phyloP scores from a whole-genome alignment of 2,888 invertebrate species.

The Globia sparganii region DNA sequence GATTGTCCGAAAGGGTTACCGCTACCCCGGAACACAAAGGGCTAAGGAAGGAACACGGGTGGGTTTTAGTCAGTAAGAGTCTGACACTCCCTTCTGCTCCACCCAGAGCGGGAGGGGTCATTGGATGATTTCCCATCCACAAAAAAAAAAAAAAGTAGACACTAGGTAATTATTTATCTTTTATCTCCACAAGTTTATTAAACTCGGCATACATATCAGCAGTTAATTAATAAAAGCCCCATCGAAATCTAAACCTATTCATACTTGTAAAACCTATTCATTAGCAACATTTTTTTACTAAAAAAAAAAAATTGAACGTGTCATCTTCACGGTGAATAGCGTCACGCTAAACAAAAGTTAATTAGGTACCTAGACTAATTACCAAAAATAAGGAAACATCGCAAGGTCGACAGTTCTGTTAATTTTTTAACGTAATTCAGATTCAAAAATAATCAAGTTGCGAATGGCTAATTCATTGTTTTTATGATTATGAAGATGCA shows the following conservation, averaged over 20 bases:
- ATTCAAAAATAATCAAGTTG: slow-evolving; percentile 42
- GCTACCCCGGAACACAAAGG: too few relatives aligned
- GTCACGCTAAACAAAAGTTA: slow-evolving; percentile 55
- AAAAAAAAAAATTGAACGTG: slow-evolving; percentile 52
- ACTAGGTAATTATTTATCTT: background rate
- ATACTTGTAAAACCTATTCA: background rate
- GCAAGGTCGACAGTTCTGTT: slow-evolving; percentile 69
- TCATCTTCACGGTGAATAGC: slow-evolving; percentile 56
- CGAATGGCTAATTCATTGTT: slow-evolving; percentile 35
- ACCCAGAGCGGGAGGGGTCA: too few relatives aligned
- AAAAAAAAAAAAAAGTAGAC: too few relatives aligned
- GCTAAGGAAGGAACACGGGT: too few relatives aligned
- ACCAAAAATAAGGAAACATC: slow-evolving; percentile 69
- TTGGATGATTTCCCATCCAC: too few relatives aligned
- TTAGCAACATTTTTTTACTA: background rate
- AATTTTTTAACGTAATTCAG: slow-evolving; percentile 55
- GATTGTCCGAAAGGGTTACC: too few relatives aligned
- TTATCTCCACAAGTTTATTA: too few relatives aligned
- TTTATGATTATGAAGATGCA: slow-evolving; percentile 52
- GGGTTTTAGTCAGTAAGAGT: too few relatives aligned
- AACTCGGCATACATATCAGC: background rate
- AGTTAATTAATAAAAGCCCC: background rate
- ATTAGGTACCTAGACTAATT: slow-evolving; percentile 68
- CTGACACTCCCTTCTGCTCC: too few relatives aligned
- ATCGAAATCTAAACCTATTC: background rate